Evolutionary conservation across 2,888 invertebrate species (phyloP).

Genomic region (Phrixothrix hirtus): DNA sequence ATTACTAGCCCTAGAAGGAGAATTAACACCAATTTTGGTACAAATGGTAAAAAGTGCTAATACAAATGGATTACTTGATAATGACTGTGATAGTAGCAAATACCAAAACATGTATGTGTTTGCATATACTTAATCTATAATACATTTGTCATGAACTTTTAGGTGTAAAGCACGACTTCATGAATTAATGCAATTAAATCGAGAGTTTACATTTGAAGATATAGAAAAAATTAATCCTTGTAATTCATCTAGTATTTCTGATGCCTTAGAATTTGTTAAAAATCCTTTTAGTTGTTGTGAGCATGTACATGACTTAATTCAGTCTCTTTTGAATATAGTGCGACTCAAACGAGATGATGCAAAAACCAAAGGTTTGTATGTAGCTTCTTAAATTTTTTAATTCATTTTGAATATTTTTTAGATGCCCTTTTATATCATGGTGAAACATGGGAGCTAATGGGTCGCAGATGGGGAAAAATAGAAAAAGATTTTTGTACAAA

Average conservation of each 20-base stretch:
- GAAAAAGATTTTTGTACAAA: slow-evolving; percentile 97
- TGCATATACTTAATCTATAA: neutral
- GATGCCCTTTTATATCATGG: slow-evolving; percentile 95
- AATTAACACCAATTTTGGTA: slow-evolving; percentile 96
- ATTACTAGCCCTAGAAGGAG: slow-evolving; percentile 94
- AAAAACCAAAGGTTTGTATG: slow-evolving; percentile 75
- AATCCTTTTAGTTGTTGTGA: slow-evolving; percentile 94
- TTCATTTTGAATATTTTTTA: slow-evolving; percentile 45
- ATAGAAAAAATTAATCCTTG: slow-evolving; percentile 89
- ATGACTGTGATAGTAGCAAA: slow-evolving; percentile 96
- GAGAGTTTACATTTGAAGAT: slow-evolving; percentile 84
- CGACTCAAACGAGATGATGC: slow-evolving; percentile 83
- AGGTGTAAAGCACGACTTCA: slow-evolving; percentile 96
- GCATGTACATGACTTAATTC: slow-evolving; percentile 85
- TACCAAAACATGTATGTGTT: slow-evolving; percentile 85
- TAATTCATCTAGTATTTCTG: slow-evolving; percentile 85
- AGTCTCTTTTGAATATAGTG: slow-evolving; percentile 83
- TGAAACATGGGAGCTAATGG: slow-evolving; percentile 98
- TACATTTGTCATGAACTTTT: slow-evolving; percentile 11
- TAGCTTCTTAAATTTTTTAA: neutral
- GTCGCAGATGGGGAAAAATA: slow-evolving; percentile 95
- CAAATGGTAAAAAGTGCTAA: slow-evolving; percentile 99
- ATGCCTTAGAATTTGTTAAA: slow-evolving; percentile 92
- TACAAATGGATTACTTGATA: slow-evolving; percentile 96
- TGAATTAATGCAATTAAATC: slow-evolving; percentile 88